phyloP scores from a whole-genome alignment of 2,888 invertebrate genomes.

The Drosophila fungiperda region DNA sequence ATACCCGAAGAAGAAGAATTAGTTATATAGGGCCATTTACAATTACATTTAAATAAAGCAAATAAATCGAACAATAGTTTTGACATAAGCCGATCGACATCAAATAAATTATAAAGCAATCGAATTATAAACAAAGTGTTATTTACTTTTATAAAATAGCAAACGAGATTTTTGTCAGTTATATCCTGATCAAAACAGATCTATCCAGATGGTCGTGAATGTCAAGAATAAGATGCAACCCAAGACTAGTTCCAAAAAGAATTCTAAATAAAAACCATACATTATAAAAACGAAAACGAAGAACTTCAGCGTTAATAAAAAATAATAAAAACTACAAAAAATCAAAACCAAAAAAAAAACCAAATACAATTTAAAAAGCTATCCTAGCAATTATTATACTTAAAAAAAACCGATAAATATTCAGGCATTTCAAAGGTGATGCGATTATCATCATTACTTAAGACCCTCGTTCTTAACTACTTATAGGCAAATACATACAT shows the following conservation, averaged over 20 bases:
- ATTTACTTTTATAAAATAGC: conserved; percentile 66
- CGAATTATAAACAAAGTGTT: conserved; percentile 35
- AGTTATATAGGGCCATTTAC: conserved; percentile 67
- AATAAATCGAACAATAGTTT: conserved; percentile 63
- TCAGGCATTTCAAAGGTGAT: conserved; percentile 55
- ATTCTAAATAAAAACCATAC: conserved; percentile 34
- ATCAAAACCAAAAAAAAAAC: not conserved
- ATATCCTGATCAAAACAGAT: conserved; percentile 32
- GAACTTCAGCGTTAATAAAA: conserved; percentile 34
- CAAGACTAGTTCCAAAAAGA: conserved; percentile 55
- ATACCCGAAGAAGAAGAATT: conserved; percentile 35
- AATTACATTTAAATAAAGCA: conserved; percentile 60
- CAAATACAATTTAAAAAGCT: conserved; percentile 38
- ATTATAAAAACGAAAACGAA: conserved; percentile 12
- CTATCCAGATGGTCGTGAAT: conserved; percentile 31
- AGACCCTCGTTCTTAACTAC: conserved; percentile 64
- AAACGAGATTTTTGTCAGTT: conserved; percentile 42
- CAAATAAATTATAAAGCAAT: conserved; percentile 6
- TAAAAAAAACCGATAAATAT: conserved; percentile 43
- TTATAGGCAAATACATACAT: conserved; percentile 32
- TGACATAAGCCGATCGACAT: conserved; percentile 38
- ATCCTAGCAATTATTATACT: conserved; percentile 51
- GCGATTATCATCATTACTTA: conserved; percentile 42
- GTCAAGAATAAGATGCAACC: conserved; percentile 37
- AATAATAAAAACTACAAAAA: conserved; percentile 7